Base-by-base conservation (phyloP, 2,113 vertebrate species). In the Thamnaconus septentrionalis region DNA sequence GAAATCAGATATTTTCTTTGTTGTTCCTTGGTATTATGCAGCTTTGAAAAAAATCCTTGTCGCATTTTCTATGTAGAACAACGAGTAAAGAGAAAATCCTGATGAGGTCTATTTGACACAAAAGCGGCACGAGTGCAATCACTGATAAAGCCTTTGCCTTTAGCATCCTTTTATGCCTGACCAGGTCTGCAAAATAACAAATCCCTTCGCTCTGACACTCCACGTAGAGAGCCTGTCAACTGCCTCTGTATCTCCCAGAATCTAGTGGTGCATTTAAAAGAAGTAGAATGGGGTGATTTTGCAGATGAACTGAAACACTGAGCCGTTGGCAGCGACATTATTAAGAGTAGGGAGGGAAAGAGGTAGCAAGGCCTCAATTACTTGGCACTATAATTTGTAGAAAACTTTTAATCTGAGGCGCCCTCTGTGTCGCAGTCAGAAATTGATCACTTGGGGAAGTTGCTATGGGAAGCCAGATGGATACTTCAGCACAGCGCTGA, bases 121-220 rank as follows among this genome's bases (percentile, higher is more conserved):
- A 60, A 64, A 54, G 53, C 43, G 57, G 53, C 71, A 53, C 43
- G 55, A 62, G 71, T 56, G 56, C 55, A 59, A 66, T 78, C 49
- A 64, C 62, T 55, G 78, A 76, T 80, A 69, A 66, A 74, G 59
- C 58, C 31, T 68, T 55, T 61, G 71, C 71, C 66, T 64, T 60
- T 57, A 45, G 58, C 46, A 4, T 73, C 53, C 55, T 78, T 78
- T 73, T 68, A 69, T 69, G 61, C 60, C 68, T 64, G 72, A 73
- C 64, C 73, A 70, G 65, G 49, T 72, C 61, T 68, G 73, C 39
- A 61, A 79, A 74, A 75, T 69, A 83, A 64, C 64, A 80, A 72
- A 75, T 64, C 64, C 63, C 64, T 59, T 76, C 43, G 52, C 58
- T 78, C 54, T 64, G 51, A 18, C 31, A 18, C 39, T 54, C 18